Percentiles rank a stretch among this genome's conserved stretches.
phyloP scores from a whole-genome alignment of 2,797 vertebrate genomes.

The Babyrousa celebensis region DNA sequence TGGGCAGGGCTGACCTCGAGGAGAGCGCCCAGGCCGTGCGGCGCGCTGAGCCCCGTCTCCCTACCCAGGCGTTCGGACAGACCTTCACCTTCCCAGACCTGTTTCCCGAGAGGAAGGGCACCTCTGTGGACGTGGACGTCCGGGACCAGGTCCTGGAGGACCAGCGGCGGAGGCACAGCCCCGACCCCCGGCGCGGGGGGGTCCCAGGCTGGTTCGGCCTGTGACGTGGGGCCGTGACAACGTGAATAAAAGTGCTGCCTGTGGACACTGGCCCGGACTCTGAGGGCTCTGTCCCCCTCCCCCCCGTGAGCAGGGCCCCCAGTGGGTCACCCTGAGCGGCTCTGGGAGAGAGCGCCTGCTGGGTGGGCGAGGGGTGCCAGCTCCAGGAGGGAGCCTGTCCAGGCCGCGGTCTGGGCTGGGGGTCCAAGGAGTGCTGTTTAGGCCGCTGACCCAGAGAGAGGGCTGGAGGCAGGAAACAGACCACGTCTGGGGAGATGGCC shows the following conservation, averaged over 20 bases:
- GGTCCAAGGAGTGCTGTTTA: background rate
- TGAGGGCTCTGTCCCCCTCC: accelerated
- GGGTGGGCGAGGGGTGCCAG: no score
- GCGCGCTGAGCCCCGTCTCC: background rate
- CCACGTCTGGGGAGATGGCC: background rate
- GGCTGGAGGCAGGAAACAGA: background rate
- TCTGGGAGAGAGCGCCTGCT: no score
- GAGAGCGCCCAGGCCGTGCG: conserved; percentile 80
- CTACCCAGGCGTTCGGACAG: conserved; percentile 94
- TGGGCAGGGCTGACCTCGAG: conserved; percentile 82
- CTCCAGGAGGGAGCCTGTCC: no score
- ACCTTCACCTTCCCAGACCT: conserved; percentile 97
- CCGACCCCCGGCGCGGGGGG: conserved; percentile 95
- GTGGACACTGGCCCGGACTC: accelerated
- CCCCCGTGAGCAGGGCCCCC: background rate
- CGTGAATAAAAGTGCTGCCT: background rate
- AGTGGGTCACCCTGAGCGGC: background rate
- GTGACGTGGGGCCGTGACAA: conserved; percentile 80
- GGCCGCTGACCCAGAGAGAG: background rate
- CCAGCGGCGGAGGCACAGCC: conserved; percentile 92
- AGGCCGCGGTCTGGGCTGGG: no score
- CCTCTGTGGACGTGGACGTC: conserved; percentile 90
- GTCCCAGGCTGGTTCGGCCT: conserved; percentile 97
- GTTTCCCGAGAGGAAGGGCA: conserved; percentile 93
- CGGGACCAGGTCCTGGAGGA: conserved; percentile 93